phyloP scores from a whole-genome alignment of 2,888 invertebrate genomes.

The Tanypteryx hageni region DNA sequence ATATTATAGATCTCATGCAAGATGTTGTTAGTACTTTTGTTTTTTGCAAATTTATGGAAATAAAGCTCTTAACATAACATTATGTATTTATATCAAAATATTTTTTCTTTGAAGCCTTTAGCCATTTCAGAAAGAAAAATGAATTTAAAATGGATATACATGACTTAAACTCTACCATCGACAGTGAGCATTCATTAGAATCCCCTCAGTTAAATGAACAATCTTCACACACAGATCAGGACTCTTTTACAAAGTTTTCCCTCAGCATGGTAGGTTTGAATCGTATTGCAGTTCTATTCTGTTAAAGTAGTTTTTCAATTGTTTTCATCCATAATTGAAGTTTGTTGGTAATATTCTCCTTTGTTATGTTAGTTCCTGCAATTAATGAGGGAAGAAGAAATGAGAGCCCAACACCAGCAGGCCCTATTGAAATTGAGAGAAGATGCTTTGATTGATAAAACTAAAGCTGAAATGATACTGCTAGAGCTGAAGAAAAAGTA shows the following conservation, averaged over 20 bases:
- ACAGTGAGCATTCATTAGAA: constrained; percentile 14
- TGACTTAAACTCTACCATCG: not conserved
- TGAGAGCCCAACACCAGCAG: constrained; percentile 81
- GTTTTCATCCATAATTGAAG: no score
- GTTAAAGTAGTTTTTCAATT: no score
- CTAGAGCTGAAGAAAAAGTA: constrained; percentile 82
- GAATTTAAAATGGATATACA: not conserved
- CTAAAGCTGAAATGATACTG: constrained; percentile 81
- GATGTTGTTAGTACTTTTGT: no score
- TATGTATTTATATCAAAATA: not conserved
- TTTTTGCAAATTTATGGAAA: not conserved
- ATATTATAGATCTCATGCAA: not conserved
- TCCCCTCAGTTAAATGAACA: constrained; percentile 7
- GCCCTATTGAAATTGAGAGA: constrained; percentile 82
- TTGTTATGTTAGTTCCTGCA: constrained; percentile 76
- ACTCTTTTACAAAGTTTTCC: constrained; percentile 65
- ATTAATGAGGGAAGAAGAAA: constrained; percentile 82
- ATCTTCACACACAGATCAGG: constrained; percentile 49
- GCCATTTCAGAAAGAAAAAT: not conserved
- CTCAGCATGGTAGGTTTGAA: constrained; percentile 54
- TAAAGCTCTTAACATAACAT: not conserved
- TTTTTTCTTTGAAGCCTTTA: not conserved
- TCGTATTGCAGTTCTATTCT: not conserved
- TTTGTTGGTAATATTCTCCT: not conserved
- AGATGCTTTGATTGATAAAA: constrained; percentile 82